Percentiles rank a stretch among this genome's conserved stretches.
These are phyloP conservation scores for Acipenser oxyrinchus DNA, from an alignment of 2,797 vertebrate genomes.

Conservation along the genomic window DNA sequence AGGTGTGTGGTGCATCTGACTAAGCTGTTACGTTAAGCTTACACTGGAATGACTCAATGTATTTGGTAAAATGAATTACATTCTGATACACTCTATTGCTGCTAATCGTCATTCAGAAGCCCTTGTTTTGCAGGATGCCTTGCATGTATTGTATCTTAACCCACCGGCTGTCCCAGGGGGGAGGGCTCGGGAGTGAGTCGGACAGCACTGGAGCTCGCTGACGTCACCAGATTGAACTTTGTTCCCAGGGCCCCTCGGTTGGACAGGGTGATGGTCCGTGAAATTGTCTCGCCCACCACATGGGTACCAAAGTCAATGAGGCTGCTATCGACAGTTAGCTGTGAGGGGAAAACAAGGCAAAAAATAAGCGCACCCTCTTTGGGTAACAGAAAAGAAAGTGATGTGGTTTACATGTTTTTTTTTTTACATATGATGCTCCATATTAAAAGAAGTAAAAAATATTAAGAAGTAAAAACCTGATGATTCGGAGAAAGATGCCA, in stretches of 20 bases:
- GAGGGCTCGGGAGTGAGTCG: slow-evolving; percentile 14
- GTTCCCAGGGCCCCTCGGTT: slow-evolving; percentile 78
- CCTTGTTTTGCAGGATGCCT: background rate
- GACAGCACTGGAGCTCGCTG: slow-evolving; percentile 27
- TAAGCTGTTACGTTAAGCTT: no score
- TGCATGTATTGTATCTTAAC: slow-evolving; percentile 32
- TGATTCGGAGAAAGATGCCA: no score
- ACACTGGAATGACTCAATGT: no score
- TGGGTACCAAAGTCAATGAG: slow-evolving; percentile 78
- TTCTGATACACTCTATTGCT: background rate
- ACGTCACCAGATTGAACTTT: slow-evolving; percentile 54
- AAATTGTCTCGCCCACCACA: slow-evolving; percentile 76
- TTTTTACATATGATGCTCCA: no score
- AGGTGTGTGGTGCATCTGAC: no score
- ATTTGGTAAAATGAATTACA: no score
- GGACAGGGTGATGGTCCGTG: slow-evolving; percentile 69
- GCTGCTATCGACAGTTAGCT: slow-evolving; percentile 78
- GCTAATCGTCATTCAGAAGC: background rate
- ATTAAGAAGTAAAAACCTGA: no score
- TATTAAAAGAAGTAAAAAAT: no score
- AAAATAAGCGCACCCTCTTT: background rate
- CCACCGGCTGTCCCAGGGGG: slow-evolving; percentile 27
- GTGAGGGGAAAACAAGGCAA: slow-evolving; percentile 31
- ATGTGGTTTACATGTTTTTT: no score
- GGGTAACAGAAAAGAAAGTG: background rate